Conservation (phyloP, 2,113 vertebrate species). For the Lichenostomus cassidix region DNA sequence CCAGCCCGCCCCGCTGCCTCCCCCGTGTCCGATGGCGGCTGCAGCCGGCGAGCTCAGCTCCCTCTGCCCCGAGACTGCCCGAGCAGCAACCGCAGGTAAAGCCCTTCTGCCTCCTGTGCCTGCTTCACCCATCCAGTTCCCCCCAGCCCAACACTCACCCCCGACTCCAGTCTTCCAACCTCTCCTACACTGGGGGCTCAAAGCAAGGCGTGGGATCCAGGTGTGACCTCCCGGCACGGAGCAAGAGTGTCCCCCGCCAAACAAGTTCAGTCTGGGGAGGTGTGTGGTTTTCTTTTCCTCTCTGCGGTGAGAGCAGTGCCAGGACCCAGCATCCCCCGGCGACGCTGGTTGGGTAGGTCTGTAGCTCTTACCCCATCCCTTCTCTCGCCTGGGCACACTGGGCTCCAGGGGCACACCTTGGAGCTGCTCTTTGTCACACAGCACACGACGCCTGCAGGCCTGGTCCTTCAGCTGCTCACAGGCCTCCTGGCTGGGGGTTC, state of each 20-base stretch:
- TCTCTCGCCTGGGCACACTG: rapidly evolving
- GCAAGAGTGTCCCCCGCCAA: background rate
- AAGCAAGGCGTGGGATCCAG: rapidly evolving
- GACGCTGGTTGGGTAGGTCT: background rate
- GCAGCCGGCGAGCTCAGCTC: background rate
- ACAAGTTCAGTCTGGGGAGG: rapidly evolving
- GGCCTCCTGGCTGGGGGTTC: background rate
- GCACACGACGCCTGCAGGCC: rapidly evolving
- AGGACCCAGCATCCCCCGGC: rapidly evolving
- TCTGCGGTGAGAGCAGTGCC: background rate
- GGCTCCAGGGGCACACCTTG: background rate
- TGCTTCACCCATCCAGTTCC: too few species aligned
- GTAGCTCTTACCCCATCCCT: background rate
- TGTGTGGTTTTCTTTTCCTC: background rate
- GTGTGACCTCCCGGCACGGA: rapidly evolving
- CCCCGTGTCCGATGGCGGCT: rapidly evolving
- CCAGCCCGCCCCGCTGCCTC: rapidly evolving
- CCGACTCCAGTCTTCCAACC: too few species aligned
- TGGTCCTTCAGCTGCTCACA: background rate
- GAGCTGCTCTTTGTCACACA: background rate
- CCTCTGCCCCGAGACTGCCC: rapidly evolving
- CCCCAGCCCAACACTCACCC: background rate
- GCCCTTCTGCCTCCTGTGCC: background rate
- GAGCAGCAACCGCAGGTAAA: background rate
- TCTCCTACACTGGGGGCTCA: too few species aligned